Evolutionary conservation across 2,797 vertebrate species (phyloP).

Genomic region (Chloroceryle amazona): DNA sequence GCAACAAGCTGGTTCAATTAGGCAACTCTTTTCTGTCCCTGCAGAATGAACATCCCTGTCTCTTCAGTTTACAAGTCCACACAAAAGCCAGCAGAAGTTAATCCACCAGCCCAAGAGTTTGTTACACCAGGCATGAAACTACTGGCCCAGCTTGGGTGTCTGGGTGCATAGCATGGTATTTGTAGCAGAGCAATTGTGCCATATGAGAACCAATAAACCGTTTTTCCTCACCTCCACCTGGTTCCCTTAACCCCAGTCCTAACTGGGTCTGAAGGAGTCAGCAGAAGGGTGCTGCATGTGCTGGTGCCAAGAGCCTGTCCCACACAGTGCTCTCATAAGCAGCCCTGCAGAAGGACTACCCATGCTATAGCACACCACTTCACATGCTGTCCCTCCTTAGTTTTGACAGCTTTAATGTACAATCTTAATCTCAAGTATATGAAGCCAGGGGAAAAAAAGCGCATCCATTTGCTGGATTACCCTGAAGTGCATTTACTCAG

Average conservation of each 20-base stretch:
- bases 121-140: neutral
- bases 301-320: neutral
- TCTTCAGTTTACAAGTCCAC: neutral
- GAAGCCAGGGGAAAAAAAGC: neutral
- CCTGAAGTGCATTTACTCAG: neutral
- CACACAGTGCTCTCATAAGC: neutral
- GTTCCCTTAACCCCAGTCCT: neutral
- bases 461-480: neutral
- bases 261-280: neutral
- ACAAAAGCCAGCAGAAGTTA: neutral
- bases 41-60: neutral
- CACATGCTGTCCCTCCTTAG: neutral
- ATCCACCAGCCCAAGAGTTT: neutral
- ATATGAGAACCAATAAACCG: neutral
- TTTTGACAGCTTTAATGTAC: neutral
- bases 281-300: neutral
- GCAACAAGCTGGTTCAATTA: neutral
- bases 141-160: neutral
- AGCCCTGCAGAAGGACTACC: neutral
- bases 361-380: neutral
- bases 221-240: neutral
- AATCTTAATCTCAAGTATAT: neutral
- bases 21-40: neutral
- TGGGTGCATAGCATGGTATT: neutral
- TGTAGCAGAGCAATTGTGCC: neutral